Percentiles rank a stretch among this genome's conserved stretches.
Evolutionary conservation across 2,888 invertebrate genomes (phyloP).

Genomic region (Charanyca ferruginea): DNA sequence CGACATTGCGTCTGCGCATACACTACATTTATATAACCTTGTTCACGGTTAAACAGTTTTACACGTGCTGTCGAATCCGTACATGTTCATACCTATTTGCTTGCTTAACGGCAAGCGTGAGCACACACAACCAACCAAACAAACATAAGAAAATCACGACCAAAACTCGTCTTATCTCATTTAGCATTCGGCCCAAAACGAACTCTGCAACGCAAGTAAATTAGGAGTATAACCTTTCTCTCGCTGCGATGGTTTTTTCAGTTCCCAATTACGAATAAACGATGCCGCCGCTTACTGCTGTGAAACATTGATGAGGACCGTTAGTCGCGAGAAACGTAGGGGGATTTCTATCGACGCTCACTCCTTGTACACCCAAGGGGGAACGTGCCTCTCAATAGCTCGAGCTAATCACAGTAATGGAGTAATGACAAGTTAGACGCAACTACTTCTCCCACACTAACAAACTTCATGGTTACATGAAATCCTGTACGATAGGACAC

Average conservation of each 20-base stretch:
- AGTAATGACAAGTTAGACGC: conserved; percentile 83
- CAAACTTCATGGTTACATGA: conserved; percentile 69
- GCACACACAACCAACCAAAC: conserved; percentile 48
- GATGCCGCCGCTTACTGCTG: conserved; percentile 79
- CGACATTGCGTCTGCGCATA: no score
- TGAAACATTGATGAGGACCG: conserved; percentile 87
- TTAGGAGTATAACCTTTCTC: conserved; percentile 81
- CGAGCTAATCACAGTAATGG: conserved; percentile 86
- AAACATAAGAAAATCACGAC: conserved; percentile 57
- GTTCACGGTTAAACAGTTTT: not conserved
- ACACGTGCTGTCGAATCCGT: conserved; percentile 6
- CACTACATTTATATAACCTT: no score
- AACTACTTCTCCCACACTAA: conserved; percentile 70
- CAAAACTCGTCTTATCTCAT: conserved; percentile 69
- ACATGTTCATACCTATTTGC: conserved; percentile 25
- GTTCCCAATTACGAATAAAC: conserved; percentile 85
- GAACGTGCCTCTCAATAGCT: conserved; percentile 53
- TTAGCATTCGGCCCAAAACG: conserved; percentile 73
- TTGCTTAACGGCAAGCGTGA: conserved; percentile 39
- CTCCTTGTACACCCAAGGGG: conserved; percentile 53
- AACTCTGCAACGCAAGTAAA: conserved; percentile 74
- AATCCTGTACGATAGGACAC: conserved; percentile 63
- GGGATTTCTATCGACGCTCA: conserved; percentile 53
- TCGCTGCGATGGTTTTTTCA: conserved; percentile 83
- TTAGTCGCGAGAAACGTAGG: conserved; percentile 70